A percentile compares a stretch with the other conserved stretches of the same genome.
phyloP scores from a whole-genome alignment of 2,888 invertebrate species.

The Melangyna quadrimaculata region DNA sequence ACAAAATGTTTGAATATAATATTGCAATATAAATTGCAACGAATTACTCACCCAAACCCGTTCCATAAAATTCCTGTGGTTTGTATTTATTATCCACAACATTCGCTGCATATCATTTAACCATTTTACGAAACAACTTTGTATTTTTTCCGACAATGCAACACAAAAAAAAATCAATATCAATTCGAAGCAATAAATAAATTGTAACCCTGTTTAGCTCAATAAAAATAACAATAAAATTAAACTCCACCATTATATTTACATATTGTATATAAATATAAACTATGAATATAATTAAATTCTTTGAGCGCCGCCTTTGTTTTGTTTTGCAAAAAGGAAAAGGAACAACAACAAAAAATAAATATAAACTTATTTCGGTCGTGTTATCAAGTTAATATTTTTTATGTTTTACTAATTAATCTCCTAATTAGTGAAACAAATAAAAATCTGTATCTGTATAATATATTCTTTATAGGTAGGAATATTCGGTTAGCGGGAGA shows the following conservation, averaged over 20 bases:
- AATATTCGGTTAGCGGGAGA: neutral
- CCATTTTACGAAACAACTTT: neutral
- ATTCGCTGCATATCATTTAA: neutral
- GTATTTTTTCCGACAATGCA: neutral
- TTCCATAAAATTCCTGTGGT: neutral
- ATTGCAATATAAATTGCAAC: too few relatives aligned
- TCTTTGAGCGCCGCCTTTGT: slow-evolving; percentile 37
- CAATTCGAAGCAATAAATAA: neutral
- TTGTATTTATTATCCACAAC: neutral
- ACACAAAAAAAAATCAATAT: neutral
- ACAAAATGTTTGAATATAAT: neutral
- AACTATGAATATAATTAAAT: neutral
- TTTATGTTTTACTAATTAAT: slow-evolving; percentile 57
- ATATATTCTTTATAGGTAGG: too few relatives aligned
- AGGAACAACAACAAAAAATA: neutral
- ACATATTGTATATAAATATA: neutral
- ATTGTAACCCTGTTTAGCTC: neutral
- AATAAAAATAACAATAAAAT: neutral
- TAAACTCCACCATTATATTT: neutral
- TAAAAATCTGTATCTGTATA: slow-evolving; percentile 10
- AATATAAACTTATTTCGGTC: slow-evolving; percentile 17
- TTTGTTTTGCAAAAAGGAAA: neutral
- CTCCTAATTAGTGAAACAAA: slow-evolving; percentile 60
- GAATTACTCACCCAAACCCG: neutral
- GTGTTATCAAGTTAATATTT: slow-evolving; percentile 24